Conservation (phyloP, 1,140 invertebrate species). For the Hestina assimilis region DNA sequence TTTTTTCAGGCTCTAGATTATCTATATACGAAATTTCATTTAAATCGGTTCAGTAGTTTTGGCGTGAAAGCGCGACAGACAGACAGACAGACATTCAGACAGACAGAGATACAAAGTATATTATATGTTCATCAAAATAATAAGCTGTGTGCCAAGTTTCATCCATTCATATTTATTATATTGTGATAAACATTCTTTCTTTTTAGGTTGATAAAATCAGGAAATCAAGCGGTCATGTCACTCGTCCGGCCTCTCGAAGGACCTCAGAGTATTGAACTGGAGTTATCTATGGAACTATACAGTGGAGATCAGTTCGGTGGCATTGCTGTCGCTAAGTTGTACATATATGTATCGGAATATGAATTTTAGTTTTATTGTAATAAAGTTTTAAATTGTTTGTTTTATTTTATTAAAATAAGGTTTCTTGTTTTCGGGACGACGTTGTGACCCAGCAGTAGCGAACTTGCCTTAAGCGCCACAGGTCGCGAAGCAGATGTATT, state of each 20-base stretch:
- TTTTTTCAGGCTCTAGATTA: too few relatives aligned
- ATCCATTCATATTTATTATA: not conserved
- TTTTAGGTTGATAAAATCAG: conserved; percentile 73
- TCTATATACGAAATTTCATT: too few relatives aligned
- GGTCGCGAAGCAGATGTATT: too few relatives aligned
- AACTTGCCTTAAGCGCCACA: too few relatives aligned
- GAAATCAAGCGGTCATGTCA: conserved; percentile 85
- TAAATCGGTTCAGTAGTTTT: too few relatives aligned
- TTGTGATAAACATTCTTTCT: not conserved
- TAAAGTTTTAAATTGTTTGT: conserved; percentile 16
- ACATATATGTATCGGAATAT: conserved; percentile 91
- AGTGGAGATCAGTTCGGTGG: conserved; percentile 84
- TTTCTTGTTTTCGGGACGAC: too few relatives aligned
- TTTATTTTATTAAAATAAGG: conserved; percentile 1
- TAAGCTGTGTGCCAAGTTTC: too few relatives aligned
- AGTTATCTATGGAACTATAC: conserved; percentile 92
- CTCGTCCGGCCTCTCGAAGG: conserved; percentile 86
- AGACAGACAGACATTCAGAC: too few relatives aligned
- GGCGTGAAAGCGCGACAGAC: too few relatives aligned
- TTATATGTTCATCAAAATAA: too few relatives aligned
- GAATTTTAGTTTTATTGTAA: conserved; percentile 80
- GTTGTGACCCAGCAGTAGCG: too few relatives aligned
- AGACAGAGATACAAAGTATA: too few relatives aligned
- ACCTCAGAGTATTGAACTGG: conserved; percentile 93
- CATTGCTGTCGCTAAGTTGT: conserved; percentile 89